Base-by-base conservation (phyloP, 92 coral and sea anemone genomes). In the Siderastrea siderea region DNA sequence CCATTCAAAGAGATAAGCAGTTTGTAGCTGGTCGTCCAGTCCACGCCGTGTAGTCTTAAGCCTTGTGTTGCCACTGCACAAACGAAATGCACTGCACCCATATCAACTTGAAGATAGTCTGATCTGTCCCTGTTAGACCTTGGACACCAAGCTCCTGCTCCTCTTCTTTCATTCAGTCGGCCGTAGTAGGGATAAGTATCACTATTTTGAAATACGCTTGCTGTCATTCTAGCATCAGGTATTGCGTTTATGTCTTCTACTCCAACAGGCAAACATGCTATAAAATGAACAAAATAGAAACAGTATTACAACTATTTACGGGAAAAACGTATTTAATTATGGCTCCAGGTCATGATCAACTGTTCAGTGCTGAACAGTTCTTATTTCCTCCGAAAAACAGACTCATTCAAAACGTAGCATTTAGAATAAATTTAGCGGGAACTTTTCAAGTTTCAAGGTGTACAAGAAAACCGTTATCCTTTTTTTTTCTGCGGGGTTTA, bases 1-100 rank as follows among this genome's bases (percentile, higher is more conserved):
- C 87, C 87, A 50, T 72, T 61, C 5, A 14, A 1, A 45, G 87
- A 83, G 1, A 70, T 7, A n/a, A n/a, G n/a, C n/a, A 71, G 10
- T 44, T 72, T 83, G 80, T 83, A 83, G 59, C 80, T 68, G 51
- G 72, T 8, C 5, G n/a, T n/a, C 66, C 76, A 12, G n/a, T n/a
- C 16, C 1, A 47, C 26, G 12, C 3, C 1, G 17, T 10, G 14
- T 26, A 10, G 2, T 7, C n/a, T n/a, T n/a, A n/a, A n/a, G n/a
- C 74, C 74, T 80, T 80, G 84, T 17, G 84, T 80, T 6, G 84
- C 75, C 84, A 80, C 63, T 2, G 86, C 86, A 71, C 86, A 81
- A 70, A 81, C 74, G 54, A 1, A 1, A 2, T 26, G 67, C 52
- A 48, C 83, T 49, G 60, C 8, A 5, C 72, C 83, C 47, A 64